Base-by-base conservation (phyloP, 2,797 vertebrate species). In the Synaphobranchus kaupii region DNA sequence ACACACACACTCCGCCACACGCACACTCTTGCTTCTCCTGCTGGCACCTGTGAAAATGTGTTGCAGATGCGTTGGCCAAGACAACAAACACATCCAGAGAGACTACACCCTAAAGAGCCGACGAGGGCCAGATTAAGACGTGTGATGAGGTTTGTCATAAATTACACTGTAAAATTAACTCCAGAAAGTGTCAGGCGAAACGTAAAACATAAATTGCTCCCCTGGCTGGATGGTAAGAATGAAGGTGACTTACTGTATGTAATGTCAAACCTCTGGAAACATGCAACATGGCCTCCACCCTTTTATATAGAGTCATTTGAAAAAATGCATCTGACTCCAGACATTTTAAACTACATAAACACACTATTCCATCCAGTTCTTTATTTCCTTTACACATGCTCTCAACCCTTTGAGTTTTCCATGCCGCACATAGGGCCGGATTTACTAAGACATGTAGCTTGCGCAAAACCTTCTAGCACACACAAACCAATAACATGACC, bases 171-270 rank as follows among this genome's bases (percentile, higher is more conserved):
- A n/a, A 25, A 80, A 80, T n/a, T 20, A 80, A 80, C 76, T 25
- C 44, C 76, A 80, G 76, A 50, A 48, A n/a, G 76, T n/a, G 44
- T 48, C 39, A 80, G 20, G 25, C 20, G 73, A 22, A 9, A 80
- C 76, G 48, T n/a, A 80, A 47, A 80, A 80, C 44, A 80, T 80
- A 10, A 80, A 80, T n/a, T 47, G 39, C 76, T 80, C 44, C 39
- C 44, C 44, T 80, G 31, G 76, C 44, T 25, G 39, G 44, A 25
- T 80, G 76, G 39, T 80, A 25, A 48, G n/a, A 68, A 28, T 28
- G 25, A 4, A 6, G 44, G 8, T 80, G 76, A 80, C 44, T 80
- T 80, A n/a, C n/a, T n/a, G n/a, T n/a, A 80, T 25, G 39, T 44
- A 25, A 12, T n/a, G 44, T 80, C 73, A 78, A 78, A 39, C 13